Evolutionary conservation across 2,888 invertebrate genomes (phyloP), one percentile per base, ranked within the genome.

Genomic region (Rhabditoides inermis): DNA sequence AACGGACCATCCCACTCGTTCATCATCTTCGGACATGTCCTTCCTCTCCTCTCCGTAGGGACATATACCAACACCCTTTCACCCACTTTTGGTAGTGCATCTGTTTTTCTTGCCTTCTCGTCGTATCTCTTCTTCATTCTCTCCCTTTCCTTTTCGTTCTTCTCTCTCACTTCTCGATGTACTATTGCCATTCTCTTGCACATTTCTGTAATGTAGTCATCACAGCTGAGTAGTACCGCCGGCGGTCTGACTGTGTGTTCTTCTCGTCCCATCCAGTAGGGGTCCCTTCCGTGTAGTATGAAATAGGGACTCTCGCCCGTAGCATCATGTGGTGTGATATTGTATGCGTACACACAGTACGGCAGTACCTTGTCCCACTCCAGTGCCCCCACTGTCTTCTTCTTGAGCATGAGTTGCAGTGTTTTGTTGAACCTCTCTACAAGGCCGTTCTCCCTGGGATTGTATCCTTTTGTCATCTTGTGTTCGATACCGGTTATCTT

Each of bases 331-430:
- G 30, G 28, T 7, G 45, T 23, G 15, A 22, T 28, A 32, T 64
- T 64, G 30, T 64, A 64, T 4, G 63, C 58, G 22, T 46, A 64
- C 18, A 58, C 39, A 1, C 45, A 53, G 23, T 37, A 55, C 15
- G 55, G 55, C n/a, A 63, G 23, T 25, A 36, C 32, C 27, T 53
- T 32, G 35, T 60, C 60, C 63, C 64, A 64, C n/a, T 56, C 54
- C 15, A 18, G 27, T 10, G 46, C 39, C 0, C 47, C 26, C 4
- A 28, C 27, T 2, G 32, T 18, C 1, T 12, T 53, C 32, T 58
- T 63, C 27, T 48, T 54, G 18, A 65, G 27, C 3, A 54, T 45
- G 2, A 36, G 42, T 25, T 39, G 22, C 6, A 65, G 36, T 0
- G 59, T 59, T 41, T 46, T n/a, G 22, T 57, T 55, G 40, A 55